phyloP scores from a whole-genome alignment of 2,113 vertebrate genomes.

The Chaenocephalus aceratus region DNA sequence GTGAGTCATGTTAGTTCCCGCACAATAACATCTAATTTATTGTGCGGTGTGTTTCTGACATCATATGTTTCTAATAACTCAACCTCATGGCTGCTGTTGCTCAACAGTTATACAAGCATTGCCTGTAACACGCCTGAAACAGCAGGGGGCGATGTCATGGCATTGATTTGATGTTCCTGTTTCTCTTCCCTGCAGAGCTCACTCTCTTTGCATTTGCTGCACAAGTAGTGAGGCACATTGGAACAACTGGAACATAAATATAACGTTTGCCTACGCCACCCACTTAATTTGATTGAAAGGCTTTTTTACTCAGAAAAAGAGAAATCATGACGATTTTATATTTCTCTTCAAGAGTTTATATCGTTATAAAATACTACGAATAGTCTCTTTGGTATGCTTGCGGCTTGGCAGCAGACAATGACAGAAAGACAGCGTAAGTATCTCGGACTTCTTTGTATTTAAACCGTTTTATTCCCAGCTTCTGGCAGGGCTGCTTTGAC shows the following conservation, averaged over 20 bases:
- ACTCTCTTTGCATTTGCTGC: background rate
- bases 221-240: conserved; percentile 13
- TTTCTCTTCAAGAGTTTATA: conserved; percentile 41
- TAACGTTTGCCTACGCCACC: conserved; percentile 31
- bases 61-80: background rate
- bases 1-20: conserved; percentile 7
- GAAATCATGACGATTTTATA: conserved; percentile 49
- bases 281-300: conserved; percentile 25
- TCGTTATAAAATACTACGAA: conserved; percentile 3
- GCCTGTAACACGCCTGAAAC: conserved; percentile 36
- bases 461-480: conserved; percentile 44
- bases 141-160: conserved; percentile 69
- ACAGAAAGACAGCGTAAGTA: background rate
- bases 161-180: background rate
- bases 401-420: conserved; percentile 54
- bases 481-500: conserved; percentile 32
- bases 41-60: background rate
- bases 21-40: background rate
- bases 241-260: conserved; percentile 44
- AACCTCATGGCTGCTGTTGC: conserved; percentile 1
- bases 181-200: conserved; percentile 10
- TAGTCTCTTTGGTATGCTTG: conserved; percentile 57
- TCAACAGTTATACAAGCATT: background rate
- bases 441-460: conserved; percentile 27
- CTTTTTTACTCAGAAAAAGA: conserved; percentile 42